These are phyloP conservation scores for Ataeniobius toweri DNA, from an alignment of 2,797 vertebrate species.

Conservation along the genomic window DNA sequence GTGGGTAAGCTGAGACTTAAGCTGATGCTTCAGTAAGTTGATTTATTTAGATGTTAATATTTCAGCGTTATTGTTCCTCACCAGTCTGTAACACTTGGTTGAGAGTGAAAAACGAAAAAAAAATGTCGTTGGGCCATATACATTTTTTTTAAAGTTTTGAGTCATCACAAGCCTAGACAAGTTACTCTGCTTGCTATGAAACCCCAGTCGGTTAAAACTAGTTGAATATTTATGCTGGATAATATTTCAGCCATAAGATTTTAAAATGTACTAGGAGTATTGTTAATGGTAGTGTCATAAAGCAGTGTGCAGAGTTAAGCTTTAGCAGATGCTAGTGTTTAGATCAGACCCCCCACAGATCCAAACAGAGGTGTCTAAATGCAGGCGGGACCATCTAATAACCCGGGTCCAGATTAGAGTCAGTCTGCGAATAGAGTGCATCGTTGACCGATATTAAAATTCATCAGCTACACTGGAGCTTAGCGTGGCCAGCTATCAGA, in stretches of 20 bases:
- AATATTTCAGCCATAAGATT: neutral
- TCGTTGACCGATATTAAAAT: conserved; percentile 80
- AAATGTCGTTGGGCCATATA: neutral
- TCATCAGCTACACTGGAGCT: conserved; percentile 79
- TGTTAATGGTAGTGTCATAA: conserved; percentile 25
- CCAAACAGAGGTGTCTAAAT: conserved; percentile 46
- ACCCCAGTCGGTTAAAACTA: neutral
- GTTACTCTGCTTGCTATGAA: neutral
- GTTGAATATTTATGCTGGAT: neutral
- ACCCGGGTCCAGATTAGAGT: conserved; percentile 77
- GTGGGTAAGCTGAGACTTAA: neutral
- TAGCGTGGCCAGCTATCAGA: conserved; percentile 74
- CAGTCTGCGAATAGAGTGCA: conserved; percentile 63
- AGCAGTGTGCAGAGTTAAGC: conserved; percentile 20
- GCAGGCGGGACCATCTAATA: conserved; percentile 67
- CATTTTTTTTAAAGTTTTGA: neutral
- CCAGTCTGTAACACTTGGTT: neutral
- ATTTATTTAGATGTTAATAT: neutral
- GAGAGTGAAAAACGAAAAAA: neutral
- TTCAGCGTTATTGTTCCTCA: neutral
- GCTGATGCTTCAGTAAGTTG: neutral
- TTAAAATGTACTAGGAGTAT: neutral
- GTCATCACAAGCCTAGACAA: neutral
- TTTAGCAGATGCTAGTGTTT: conserved; percentile 55
- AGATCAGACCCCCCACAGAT: conserved; percentile 42